These are phyloP conservation scores for Hecatera dysodea DNA, from an alignment of 2,888 invertebrate species.

Conservation along the genomic window DNA sequence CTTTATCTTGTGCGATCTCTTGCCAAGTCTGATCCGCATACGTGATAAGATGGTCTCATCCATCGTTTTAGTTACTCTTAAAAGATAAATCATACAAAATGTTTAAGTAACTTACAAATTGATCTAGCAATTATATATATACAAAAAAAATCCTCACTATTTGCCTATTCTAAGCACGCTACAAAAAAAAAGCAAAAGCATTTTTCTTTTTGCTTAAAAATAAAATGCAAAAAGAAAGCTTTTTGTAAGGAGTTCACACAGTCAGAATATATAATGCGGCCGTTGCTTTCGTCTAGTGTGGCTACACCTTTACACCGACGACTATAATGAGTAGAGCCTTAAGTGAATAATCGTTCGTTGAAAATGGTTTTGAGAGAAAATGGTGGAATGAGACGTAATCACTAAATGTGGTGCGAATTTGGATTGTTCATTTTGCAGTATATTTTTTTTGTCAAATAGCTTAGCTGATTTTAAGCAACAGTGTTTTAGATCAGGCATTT, in stretches of 20 bases:
- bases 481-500: too few relatives aligned
- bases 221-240: slow-evolving; percentile 14
- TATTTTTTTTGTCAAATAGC: not conserved
- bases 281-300: slow-evolving; percentile 46
- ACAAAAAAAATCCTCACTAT: not conserved
- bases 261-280: slow-evolving; percentile 53
- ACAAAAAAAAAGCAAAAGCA: not conserved
- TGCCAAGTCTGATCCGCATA: too few relatives aligned
- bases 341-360: slow-evolving; percentile 57
- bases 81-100: not conserved
- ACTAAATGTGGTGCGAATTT: slow-evolving; percentile 43
- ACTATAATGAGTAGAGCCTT: slow-evolving; percentile 43
- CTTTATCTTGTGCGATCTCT: too few relatives aligned
- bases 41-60: too few relatives aligned
- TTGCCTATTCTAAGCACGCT: not conserved
- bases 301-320: slow-evolving; percentile 54
- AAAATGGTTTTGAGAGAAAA: slow-evolving; percentile 44
- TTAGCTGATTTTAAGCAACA: too few relatives aligned
- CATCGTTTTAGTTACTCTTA: not conserved
- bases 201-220: not conserved
- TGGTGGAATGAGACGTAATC: slow-evolving; percentile 47
- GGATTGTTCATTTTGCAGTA: slow-evolving; percentile 1
- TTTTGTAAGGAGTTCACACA: slow-evolving; percentile 23
- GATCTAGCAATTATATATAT: too few relatives aligned
- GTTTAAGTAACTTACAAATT: too few relatives aligned